phyloP scores from a whole-genome alignment of 2,797 vertebrate species.

The Acipenser oxyrinchus region DNA sequence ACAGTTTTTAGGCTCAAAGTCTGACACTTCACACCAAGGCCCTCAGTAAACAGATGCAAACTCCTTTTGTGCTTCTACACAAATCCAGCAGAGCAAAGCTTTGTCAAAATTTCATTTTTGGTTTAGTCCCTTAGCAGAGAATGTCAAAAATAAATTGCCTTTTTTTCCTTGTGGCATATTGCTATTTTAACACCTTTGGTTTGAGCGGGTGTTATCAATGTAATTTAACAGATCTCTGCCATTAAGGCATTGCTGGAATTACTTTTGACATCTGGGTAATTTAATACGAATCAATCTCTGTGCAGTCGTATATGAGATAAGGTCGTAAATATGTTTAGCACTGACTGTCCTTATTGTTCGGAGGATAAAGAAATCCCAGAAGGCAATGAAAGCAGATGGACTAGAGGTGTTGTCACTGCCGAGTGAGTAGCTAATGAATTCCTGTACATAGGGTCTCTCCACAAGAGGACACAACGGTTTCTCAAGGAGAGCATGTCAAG shows the following conservation, averaged over 20 bases:
- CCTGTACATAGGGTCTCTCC: conserved; percentile 50
- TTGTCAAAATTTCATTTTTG: too few species aligned
- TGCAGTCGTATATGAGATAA: conserved; percentile 53
- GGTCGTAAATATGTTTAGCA: conserved; percentile 54
- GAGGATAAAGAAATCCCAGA: conserved; percentile 32
- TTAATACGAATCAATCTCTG: conserved; percentile 56
- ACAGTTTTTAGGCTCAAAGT: too few species aligned
- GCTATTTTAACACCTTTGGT: too few species aligned
- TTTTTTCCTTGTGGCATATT: too few species aligned
- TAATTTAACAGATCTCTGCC: too few species aligned
- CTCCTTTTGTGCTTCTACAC: too few species aligned
- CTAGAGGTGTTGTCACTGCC: conserved; percentile 55
- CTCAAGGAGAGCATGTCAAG: conserved; percentile 51
- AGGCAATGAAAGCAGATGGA: conserved; percentile 51
- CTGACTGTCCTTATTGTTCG: conserved; percentile 50
- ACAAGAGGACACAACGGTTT: conserved; percentile 37
- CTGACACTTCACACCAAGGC: too few species aligned
- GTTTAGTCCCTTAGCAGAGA: too few species aligned
- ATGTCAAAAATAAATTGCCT: too few species aligned
- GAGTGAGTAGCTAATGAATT: conserved; percentile 64
- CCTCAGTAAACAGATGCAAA: too few species aligned
- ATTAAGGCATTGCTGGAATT: neutral
- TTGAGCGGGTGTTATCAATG: too few species aligned
- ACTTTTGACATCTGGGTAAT: conserved; percentile 51
- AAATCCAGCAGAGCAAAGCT: too few species aligned